Conservation (phyloP, 2,113 vertebrate genomes). For the Engraulis encrasicolus region DNA sequence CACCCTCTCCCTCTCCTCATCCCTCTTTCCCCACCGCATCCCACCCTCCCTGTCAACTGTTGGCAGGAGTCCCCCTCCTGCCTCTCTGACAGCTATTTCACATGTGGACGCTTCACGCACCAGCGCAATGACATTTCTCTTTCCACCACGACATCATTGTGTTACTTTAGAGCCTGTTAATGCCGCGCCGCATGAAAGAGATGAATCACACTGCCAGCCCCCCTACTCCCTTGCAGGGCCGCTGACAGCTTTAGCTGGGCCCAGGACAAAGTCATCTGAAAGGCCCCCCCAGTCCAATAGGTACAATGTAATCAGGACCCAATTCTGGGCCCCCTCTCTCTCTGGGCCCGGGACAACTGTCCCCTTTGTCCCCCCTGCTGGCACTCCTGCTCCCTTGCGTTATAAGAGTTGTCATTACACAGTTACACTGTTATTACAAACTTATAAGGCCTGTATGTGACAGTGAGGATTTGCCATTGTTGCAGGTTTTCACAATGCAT, state of each 20-base stretch:
- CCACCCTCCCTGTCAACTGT: neutral
- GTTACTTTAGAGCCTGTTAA: neutral
- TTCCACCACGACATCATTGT: neutral
- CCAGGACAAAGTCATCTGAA: no score
- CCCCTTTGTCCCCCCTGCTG: no score
- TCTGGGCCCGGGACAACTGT: no score
- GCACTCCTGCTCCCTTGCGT: neutral
- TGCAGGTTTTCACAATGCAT: no score
- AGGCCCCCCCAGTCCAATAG: no score
- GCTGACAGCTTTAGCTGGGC: no score
- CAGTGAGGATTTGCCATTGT: no score
- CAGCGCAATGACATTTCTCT: conserved; percentile 2
- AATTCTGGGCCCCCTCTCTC: no score
- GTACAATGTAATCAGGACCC: no score
- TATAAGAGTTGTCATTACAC: neutral
- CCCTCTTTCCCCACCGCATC: neutral
- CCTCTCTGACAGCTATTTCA: neutral
- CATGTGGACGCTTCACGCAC: conserved; percentile 1
- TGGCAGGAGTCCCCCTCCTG: neutral
- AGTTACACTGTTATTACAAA: conserved; percentile 13
- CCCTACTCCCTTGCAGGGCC: no score
- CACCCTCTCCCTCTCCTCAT: no score
- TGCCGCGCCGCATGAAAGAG: neutral
- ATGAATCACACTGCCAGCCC: neutral
- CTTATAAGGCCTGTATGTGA: neutral